phyloP scores from a whole-genome alignment of 2,888 invertebrate genomes.

The Drosophila sordidula region DNA sequence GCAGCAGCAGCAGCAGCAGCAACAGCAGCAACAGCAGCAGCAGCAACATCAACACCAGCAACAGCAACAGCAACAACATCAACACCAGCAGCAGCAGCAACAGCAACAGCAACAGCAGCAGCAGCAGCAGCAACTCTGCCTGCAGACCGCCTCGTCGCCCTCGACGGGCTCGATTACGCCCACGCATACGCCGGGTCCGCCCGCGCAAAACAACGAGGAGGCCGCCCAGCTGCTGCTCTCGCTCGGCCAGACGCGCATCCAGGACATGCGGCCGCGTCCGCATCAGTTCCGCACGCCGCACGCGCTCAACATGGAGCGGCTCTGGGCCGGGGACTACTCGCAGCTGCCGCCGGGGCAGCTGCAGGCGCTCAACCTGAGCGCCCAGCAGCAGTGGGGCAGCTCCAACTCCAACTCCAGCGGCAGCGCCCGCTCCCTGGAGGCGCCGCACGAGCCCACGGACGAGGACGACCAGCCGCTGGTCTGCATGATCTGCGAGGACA shows the following conservation, averaged over 20 bases:
- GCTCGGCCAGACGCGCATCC: constrained; percentile 89
- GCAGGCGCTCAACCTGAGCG: constrained; percentile 91
- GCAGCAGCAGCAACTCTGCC: constrained; percentile 42
- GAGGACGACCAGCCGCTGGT: constrained; percentile 98
- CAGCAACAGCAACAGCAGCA: constrained; percentile 56
- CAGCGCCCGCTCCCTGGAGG: constrained; percentile 80
- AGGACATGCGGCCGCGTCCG: constrained; percentile 84
- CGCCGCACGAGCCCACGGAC: constrained; percentile 85
- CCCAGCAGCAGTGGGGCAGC: constrained; percentile 85
- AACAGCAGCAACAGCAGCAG: constrained; percentile 62
- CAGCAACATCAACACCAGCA: constrained; percentile 63
- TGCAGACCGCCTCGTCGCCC: constrained; percentile 86
- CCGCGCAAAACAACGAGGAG: constrained; percentile 87
- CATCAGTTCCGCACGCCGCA: constrained; percentile 86
- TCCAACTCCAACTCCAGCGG: constrained; percentile 71
- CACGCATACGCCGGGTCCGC: constrained; percentile 84
- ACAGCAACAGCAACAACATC: constrained; percentile 53
- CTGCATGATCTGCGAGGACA: constrained; percentile 99
- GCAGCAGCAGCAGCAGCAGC: constrained; percentile 64
- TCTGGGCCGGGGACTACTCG: constrained; percentile 95
- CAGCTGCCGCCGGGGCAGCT: constrained; percentile 93
- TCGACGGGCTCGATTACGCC: constrained; percentile 84
- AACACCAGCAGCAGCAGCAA: constrained; percentile 43
- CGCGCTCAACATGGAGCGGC: constrained; percentile 95
- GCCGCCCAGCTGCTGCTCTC: constrained; percentile 90